A percentile compares a stretch with the other conserved stretches of the same genome.
phyloP scores from a whole-genome alignment of 2,113 vertebrate species.

The Ochotona princeps region DNA sequence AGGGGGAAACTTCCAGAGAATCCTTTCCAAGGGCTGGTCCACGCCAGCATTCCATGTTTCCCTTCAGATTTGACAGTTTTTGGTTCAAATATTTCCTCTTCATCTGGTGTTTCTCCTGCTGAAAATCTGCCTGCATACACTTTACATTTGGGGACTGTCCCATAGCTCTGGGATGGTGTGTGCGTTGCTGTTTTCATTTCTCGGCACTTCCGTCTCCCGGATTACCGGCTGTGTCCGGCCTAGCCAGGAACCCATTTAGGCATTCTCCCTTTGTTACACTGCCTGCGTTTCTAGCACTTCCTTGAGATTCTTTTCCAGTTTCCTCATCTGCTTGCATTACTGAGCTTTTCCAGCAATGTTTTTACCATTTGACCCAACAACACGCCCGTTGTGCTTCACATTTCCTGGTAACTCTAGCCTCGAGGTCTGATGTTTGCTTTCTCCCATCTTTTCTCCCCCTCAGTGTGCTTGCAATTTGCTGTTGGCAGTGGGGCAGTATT shows the following conservation, averaged over 20 bases:
- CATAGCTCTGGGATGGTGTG: not conserved
- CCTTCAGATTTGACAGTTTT: constrained; percentile 5
- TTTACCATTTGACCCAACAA: not conserved
- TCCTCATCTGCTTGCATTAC: not conserved
- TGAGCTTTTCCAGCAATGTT: not conserved
- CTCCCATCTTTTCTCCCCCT: not conserved
- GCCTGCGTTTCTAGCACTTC: not conserved
- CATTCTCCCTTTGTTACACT: not conserved
- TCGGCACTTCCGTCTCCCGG: not conserved
- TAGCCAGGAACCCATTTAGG: not conserved
- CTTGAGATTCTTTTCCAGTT: constrained; percentile 10
- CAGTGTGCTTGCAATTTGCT: not conserved
- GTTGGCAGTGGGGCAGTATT: not conserved
- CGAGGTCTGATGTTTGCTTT: not conserved
- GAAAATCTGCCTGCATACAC: not conserved
- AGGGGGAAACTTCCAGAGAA: too few species aligned
- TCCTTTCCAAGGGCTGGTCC: too few species aligned
- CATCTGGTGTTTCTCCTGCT: not conserved
- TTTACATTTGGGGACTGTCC: constrained; percentile 4
- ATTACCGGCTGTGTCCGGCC: not conserved
- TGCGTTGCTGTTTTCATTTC: not conserved
- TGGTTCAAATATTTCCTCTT: constrained; percentile 13
- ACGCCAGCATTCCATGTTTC: not conserved
- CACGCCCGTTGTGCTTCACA: not conserved
- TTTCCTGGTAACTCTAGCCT: not conserved